Base-by-base conservation (phyloP, 2,888 invertebrate genomes). In the Sycophila texana region DNA sequence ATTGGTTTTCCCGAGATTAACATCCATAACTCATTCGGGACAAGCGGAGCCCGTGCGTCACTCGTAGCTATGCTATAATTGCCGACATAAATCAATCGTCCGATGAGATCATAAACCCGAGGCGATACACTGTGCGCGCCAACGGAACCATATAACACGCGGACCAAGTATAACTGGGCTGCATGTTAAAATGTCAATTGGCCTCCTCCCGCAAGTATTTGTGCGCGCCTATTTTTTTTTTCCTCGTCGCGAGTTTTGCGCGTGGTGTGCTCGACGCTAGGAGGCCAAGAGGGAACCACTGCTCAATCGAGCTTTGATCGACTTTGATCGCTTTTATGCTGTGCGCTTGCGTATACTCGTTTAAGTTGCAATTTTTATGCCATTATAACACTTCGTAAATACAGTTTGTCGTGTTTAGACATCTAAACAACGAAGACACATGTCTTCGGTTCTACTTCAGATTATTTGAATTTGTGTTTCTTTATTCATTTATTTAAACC, bases 91-190 rank as follows among this genome's bases (percentile, higher is more conserved):
- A 90, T 90, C 90, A 90, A 89, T 90, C 88, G 89, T 77, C 86
- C 87, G 89, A 89, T 89, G 90, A 90, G 89, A 90, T 90, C 90
- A 90, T 90, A 90, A 90, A 89, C 89, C 88, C 88, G 85, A 86
- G 86, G 87, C 88, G 87, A 89, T 89, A 89, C 88, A 88, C 86
- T 84, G 85, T 86, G 12, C 57, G 39, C 63, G 86, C 86, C 86
- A 87, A 85, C 87, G 86, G 85, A 86, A 85, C 86, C 86, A 85
- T 87, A 87, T 86, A 88, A 86, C 86, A 85, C 85, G 39, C 39
- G 85, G 85, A 87, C 86, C 82, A 74, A 66, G 77, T 82, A 79
- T 84, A 87, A 83, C 86, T 84, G 83, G 84, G 85, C 85, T 85
- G 86, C 87, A 86, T 86, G 87, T 87, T 88, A 86, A 26, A 89